Evolutionary conservation across 2,113 vertebrate species (phyloP).

Genomic region (Macquaria ambigua): DNA sequence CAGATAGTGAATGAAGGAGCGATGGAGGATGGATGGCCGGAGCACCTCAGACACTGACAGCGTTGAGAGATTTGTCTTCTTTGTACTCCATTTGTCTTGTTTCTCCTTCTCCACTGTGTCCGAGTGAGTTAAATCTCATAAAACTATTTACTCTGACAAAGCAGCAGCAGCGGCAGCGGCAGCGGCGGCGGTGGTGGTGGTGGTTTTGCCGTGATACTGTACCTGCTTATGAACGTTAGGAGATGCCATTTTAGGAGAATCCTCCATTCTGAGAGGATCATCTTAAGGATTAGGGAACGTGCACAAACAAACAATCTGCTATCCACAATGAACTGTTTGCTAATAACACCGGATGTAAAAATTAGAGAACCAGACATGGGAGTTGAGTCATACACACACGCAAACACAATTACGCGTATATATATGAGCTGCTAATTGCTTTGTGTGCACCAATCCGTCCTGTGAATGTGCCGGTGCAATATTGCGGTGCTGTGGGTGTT

Average conservation of each 20-base stretch:
- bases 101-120: constrained; percentile 50
- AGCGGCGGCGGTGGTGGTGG: not conserved
- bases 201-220: not conserved
- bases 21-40: constrained; percentile 72
- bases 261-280: constrained; percentile 31
- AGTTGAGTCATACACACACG: constrained; percentile 46
- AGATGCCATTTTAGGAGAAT: not conserved
- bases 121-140: constrained; percentile 58
- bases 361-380: constrained; percentile 65
- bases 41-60: constrained; percentile 67
- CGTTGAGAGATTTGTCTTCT: constrained; percentile 74
- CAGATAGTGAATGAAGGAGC: constrained; percentile 72
- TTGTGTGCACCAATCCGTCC: constrained; percentile 77
- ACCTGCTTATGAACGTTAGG: not conserved
- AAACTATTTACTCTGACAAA: constrained; percentile 48
- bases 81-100: constrained; percentile 71
- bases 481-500: constrained; percentile 81
- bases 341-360: constrained; percentile 69
- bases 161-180: constrained; percentile 14
- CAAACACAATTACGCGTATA: constrained; percentile 51
- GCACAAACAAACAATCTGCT: constrained; percentile 59
- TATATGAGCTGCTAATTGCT: constrained; percentile 82
- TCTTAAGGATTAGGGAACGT: constrained; percentile 26
- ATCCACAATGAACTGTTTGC: constrained; percentile 58
- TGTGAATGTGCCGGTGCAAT: constrained; percentile 74